Conservation (phyloP, 2,888 invertebrate genomes). For the Seira sanloemensis region DNA sequence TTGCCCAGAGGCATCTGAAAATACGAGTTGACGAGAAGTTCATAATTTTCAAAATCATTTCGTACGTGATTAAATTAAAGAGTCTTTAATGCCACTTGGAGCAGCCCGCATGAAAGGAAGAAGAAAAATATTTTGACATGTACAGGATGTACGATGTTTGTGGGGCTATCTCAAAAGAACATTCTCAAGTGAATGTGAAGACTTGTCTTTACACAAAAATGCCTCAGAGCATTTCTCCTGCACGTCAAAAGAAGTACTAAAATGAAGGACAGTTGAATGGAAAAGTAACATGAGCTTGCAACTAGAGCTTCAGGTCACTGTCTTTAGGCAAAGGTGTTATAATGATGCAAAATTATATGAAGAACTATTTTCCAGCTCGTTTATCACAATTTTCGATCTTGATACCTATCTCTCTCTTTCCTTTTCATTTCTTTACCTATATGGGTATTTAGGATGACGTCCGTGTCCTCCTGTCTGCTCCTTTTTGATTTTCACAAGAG, state of each 20-base stretch:
- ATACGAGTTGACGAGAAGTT: neutral
- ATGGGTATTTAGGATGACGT: constrained; percentile 14
- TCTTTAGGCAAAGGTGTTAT: constrained; percentile 1
- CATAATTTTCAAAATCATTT: constrained; percentile 8
- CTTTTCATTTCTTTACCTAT: neutral
- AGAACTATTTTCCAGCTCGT: constrained; percentile 29
- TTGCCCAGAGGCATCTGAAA: neutral
- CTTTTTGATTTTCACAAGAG: neutral
- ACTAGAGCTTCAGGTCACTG: constrained; percentile 13
- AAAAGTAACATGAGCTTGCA: constrained; percentile 13
- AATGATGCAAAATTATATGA: neutral
- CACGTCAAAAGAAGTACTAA: neutral
- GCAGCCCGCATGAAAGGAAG: neutral
- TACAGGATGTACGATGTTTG: neutral
- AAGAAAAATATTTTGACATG: constrained; percentile 42
- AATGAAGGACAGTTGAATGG: constrained; percentile 51
- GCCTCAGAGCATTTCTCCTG: neutral
- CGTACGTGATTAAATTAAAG: constrained; percentile 51
- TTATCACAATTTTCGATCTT: constrained; percentile 42
- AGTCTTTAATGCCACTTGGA: constrained; percentile 14
- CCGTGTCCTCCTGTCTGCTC: constrained; percentile 16
- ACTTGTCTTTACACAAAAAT: too few species aligned
- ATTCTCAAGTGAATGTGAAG: too few species aligned
- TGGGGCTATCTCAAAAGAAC: neutral
- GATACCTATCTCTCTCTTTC: constrained; percentile 27